Conservation (phyloP, 2,888 invertebrate genomes). For the Andricus curvator region DNA sequence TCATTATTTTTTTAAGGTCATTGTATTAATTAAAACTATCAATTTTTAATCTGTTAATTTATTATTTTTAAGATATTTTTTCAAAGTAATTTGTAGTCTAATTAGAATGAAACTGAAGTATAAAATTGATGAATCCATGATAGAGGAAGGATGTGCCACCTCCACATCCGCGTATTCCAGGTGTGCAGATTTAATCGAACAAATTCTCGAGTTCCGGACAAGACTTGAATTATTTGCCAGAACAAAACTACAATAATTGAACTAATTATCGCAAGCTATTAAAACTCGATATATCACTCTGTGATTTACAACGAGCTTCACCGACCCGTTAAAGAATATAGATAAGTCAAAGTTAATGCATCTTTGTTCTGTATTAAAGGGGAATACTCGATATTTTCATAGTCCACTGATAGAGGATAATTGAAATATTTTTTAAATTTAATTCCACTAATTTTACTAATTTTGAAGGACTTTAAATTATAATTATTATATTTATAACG, state of each 20-base stretch:
- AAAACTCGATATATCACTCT: conserved; percentile 11
- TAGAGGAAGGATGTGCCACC: neutral
- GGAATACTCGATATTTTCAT: neutral
- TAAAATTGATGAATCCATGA: neutral
- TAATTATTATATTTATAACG: too few relatives aligned
- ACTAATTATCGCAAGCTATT: neutral
- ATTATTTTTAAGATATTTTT: too few relatives aligned
- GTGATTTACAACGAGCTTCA: neutral
- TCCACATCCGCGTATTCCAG: neutral
- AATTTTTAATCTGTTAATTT: too few relatives aligned
- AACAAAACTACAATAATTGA: neutral
- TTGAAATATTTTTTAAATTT: neutral
- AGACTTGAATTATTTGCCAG: neutral
- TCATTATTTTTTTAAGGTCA: too few relatives aligned
- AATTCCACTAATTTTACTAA: neutral
- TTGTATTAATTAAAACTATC: too few relatives aligned
- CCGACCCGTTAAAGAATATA: neutral
- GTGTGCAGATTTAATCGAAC: neutral
- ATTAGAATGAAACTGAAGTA: neutral
- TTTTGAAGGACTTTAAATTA: too few relatives aligned
- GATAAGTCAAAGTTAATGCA: neutral
- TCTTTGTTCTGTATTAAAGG: neutral
- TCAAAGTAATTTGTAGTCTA: too few relatives aligned
- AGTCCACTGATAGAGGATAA: neutral
- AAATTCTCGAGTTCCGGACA: neutral